Evolutionary conservation across 2,888 invertebrate species (phyloP).

Genomic region (Idaea biselata): DNA sequence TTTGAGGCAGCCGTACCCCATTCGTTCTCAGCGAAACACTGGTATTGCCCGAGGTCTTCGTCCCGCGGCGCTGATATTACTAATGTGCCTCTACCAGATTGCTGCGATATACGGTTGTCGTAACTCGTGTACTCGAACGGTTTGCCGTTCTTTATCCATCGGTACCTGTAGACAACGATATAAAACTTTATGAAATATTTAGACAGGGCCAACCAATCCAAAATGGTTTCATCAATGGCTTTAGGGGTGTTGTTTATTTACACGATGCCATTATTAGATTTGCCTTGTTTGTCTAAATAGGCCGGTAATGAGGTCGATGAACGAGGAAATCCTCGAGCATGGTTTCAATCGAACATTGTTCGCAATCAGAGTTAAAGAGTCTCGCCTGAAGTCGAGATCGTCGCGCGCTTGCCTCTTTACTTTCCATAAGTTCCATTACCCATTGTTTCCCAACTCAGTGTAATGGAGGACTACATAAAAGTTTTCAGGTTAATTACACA

Average conservation of each 20-base stretch:
- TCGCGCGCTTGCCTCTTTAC: no score
- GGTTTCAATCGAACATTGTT: background rate
- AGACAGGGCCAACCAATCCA: background rate
- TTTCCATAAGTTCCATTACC: constrained; percentile 3
- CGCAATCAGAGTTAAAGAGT: background rate
- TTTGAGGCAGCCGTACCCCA: constrained; percentile 97
- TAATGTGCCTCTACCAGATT: constrained; percentile 95
- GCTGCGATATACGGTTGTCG: constrained; percentile 96
- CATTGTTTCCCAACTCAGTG: constrained; percentile 13
- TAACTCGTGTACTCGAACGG: constrained; percentile 96
- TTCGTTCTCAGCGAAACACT: constrained; percentile 96
- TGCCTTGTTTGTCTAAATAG: no score
- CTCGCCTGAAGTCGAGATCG: background rate
- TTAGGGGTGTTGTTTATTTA: no score
- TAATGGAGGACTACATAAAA: constrained; percentile 10
- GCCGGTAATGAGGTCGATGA: background rate
- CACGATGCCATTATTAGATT: no score
- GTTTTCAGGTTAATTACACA: constrained; percentile 15
- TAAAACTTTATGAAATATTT: background rate
- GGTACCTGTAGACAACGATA: constrained; percentile 81
- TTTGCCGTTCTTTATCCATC: constrained; percentile 98
- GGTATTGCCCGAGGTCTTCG: constrained; percentile 96
- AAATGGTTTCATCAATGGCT: no score
- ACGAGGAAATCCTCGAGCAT: background rate
- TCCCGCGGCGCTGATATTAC: constrained; percentile 93